Evolutionary conservation across 2,113 vertebrate genomes (phyloP).

Genomic region (Erpornis zantholeuca): DNA sequence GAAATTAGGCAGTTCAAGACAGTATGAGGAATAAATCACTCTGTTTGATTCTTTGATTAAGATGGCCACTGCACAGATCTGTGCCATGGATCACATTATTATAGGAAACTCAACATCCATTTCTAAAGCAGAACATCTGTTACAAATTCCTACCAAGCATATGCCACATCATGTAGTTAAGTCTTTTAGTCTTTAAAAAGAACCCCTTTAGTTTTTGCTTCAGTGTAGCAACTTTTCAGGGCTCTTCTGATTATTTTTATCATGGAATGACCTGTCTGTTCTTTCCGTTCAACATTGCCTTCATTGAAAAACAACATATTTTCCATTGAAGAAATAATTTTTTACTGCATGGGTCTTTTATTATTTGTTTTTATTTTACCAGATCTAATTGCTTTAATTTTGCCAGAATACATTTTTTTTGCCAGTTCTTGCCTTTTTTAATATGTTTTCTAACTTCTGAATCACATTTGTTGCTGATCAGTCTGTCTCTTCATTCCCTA

Average conservation of each 20-base stretch:
- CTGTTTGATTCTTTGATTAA: not conserved
- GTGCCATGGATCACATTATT: not conserved
- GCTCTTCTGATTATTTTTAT: not conserved
- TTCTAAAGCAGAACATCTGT: not conserved
- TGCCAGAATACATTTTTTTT: not conserved
- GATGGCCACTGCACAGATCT: not conserved
- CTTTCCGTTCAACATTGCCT: not conserved
- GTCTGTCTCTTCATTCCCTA: not conserved
- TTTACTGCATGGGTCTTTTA: not conserved
- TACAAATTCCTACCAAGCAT: not conserved
- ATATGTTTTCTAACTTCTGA: not conserved
- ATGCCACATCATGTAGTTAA: not conserved
- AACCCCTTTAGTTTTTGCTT: not conserved
- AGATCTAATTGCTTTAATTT: not conserved
- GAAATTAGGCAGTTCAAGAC: not conserved
- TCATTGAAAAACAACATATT: not conserved
- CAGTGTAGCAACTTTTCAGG: not conserved
- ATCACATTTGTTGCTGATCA: not conserved
- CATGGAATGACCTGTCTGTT: not conserved
- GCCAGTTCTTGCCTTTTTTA: not conserved
- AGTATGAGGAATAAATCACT: not conserved
- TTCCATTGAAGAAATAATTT: not conserved
- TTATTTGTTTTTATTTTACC: not conserved
- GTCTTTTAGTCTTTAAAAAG: not conserved
- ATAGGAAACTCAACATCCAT: not conserved